Percentiles rank a stretch among this genome's conserved stretches.
Evolutionary conservation across 2,888 invertebrate genomes (phyloP).

Genomic region (Azorinus chamasolen): DNA sequence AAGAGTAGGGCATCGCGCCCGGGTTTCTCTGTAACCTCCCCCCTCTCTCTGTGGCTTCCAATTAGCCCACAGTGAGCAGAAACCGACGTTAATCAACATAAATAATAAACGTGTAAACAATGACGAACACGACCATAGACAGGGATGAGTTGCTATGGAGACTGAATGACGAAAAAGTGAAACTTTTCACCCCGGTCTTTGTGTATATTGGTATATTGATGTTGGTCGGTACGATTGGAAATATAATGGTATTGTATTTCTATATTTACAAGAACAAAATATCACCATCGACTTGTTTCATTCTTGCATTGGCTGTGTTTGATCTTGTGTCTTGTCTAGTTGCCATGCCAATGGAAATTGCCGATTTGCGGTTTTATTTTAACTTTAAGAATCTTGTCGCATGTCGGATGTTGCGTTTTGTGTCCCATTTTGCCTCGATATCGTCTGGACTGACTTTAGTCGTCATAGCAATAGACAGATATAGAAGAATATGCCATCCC

Average conservation of each 20-base stretch:
- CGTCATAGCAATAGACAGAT: constrained; percentile 73
- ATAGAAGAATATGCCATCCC: constrained; percentile 60
- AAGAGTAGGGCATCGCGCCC: no score
- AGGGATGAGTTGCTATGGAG: constrained; percentile 24
- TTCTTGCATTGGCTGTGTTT: constrained; percentile 70
- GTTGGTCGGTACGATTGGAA: constrained; percentile 73
- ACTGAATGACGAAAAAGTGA: constrained; percentile 67
- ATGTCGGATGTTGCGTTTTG: constrained; percentile 71
- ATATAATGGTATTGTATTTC: constrained; percentile 70
- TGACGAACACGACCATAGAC: constrained; percentile 4
- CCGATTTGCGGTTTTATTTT: constrained; percentile 72
- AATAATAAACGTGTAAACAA: no score
- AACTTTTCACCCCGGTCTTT: constrained; percentile 70
- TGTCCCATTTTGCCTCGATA: constrained; percentile 65
- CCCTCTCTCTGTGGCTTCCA: no score
- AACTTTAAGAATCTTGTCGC: constrained; percentile 67
- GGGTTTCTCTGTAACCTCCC: no score
- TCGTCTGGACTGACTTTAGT: constrained; percentile 69
- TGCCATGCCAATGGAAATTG: constrained; percentile 76
- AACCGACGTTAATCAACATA: no score
- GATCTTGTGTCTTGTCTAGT: constrained; percentile 72
- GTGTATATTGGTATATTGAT: constrained; percentile 68
- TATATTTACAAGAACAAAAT: constrained; percentile 65
- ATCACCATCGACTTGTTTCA: constrained; percentile 71
- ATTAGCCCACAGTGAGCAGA: no score